Conservation (phyloP, 2,888 invertebrate genomes). For the Alloscopus bannaensis region DNA sequence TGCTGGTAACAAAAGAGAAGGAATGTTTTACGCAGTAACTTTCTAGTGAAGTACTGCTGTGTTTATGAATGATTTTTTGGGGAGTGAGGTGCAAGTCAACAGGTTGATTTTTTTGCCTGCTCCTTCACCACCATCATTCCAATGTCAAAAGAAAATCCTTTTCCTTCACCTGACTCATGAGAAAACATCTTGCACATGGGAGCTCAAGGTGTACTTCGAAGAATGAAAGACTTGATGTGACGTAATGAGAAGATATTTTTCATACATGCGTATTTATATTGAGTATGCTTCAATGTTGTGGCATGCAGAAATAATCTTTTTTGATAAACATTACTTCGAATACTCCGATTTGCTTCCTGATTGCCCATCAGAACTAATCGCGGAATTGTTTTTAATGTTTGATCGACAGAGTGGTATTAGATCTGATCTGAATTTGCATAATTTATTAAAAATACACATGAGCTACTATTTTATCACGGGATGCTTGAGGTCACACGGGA, state of each 20-base stretch:
- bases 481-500: too few species aligned
- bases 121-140: background rate
- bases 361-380: too few species aligned
- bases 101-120: conserved; percentile 36
- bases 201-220: conserved; percentile 29
- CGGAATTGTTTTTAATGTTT: too few species aligned
- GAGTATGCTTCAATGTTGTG: too few species aligned
- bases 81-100: conserved; percentile 9
- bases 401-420: too few species aligned
- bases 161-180: conserved; percentile 22
- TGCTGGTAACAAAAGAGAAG: conserved; percentile 2
- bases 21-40: conserved; percentile 43
- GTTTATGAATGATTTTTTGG: conserved; percentile 46
- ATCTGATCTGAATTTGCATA: too few species aligned
- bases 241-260: background rate
- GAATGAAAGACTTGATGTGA: conserved; percentile 14
- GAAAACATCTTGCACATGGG: background rate
- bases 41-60: conserved; percentile 30
- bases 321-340: too few species aligned
- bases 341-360: too few species aligned
- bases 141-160: background rate
- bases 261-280: background rate
- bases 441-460: too few species aligned
- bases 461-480: too few species aligned
- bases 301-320: too few species aligned